Evolutionary conservation across 37 sponge, comb jelly and placozoan species (phyloP).

Genomic region (Hexactinellida sp.): DNA sequence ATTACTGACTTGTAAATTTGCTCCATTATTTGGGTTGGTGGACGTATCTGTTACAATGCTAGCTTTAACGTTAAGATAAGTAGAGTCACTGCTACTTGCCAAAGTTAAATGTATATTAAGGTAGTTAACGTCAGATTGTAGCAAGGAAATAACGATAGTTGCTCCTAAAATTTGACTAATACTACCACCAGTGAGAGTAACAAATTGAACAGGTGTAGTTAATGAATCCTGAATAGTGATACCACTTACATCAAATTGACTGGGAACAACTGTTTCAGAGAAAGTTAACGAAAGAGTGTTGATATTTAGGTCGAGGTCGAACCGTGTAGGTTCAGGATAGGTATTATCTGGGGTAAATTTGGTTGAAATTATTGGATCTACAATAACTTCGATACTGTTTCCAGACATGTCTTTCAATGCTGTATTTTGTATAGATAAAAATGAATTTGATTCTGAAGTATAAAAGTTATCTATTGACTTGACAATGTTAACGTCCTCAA

Average conservation of each 20-base stretch:
- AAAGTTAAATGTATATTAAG: constrained; percentile 18
- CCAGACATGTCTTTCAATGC: constrained; percentile 52
- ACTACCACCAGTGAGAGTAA: constrained; percentile 34
- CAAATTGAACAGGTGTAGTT: background rate
- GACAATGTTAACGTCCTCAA: constrained; percentile 55
- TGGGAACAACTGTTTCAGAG: constrained; percentile 58
- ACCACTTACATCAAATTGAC: constrained; percentile 19
- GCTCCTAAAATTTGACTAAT: constrained; percentile 48
- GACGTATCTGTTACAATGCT: background rate
- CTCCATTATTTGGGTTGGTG: constrained; percentile 13
- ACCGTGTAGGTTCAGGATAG: constrained; percentile 36
- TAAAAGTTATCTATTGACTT: constrained; percentile 55
- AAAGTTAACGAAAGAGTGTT: constrained; percentile 54
- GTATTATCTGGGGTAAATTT: constrained; percentile 28
- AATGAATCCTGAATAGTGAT: constrained; percentile 37
- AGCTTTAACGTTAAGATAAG: background rate
- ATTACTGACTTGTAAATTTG: constrained; percentile 31
- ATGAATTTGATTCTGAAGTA: constrained; percentile 60
- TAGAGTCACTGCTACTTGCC: background rate
- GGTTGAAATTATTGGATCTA: background rate
- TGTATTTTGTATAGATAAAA: constrained; percentile 38
- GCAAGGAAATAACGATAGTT: constrained; percentile 33
- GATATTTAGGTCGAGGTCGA: constrained; percentile 52
- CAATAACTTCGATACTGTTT: constrained; percentile 39
- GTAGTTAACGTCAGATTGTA: constrained; percentile 34